Base-by-base conservation (phyloP, 2,113 vertebrate genomes). In the Orientallactaga bullata region DNA sequence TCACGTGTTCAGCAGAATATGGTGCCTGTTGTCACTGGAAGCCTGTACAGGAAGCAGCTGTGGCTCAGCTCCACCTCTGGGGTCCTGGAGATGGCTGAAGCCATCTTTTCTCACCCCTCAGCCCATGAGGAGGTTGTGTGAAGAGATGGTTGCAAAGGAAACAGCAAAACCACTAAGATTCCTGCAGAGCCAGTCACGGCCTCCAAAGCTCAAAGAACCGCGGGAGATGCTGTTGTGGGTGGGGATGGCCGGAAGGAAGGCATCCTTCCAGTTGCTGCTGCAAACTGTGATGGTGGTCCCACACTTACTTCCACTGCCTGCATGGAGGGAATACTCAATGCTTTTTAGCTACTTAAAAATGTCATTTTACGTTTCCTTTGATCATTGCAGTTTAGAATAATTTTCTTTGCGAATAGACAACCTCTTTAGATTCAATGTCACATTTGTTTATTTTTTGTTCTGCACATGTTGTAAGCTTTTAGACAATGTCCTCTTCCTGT, bases 161-260 rank as follows among this genome's bases (percentile, higher is more conserved):
- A 9, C 0, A 1, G 72, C 32, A 20, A 30, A n/a, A 17, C 7
- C 0, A 0, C 1, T 51, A 47, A 15, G 37, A 30, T 0, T 0
- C 8, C 47, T 16, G 9, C 9, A 10, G 82, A 72, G 11, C 39
- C 11, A 6, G 7, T 5, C 0, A 6, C 12, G 21, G 61, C 32
- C 79, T n/a, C 32, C 6, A 18, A 11, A 24, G 20, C 28, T 16
- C 7, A 13, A 6, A 9, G 32, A 30, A 32, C 21, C 12, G 20
- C 5, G 28, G n/a, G 74, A 11, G 66, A 17, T 11, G n/a, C 39
- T 5, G 13, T 51, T 39, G 16, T 9, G 21, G 28, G 16, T 2
- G 2, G 8, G 60, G 24, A 21, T 32, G 11, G 60, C 7, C 47
- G 35, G 51, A 24, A 8, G 8, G 13, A 35, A 30, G n/a, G 20